A percentile compares a stretch with the other conserved stretches of the same genome.
Conservation (phyloP, 2,113 vertebrate genomes). For the Sorex araneus region DNA sequence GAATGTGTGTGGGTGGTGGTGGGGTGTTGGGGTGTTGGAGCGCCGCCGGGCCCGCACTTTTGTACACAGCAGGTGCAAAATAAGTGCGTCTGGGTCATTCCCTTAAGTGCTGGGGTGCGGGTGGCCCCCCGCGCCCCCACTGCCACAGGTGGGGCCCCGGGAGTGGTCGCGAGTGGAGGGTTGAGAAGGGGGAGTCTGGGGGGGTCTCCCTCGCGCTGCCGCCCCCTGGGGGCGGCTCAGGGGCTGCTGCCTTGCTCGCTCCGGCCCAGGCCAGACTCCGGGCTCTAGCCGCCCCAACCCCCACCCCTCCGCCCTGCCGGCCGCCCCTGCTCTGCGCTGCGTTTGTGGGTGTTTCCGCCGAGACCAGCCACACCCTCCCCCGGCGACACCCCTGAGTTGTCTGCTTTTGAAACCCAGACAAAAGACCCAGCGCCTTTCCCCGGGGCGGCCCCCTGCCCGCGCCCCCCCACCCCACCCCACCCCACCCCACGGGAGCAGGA, state of each 20-base stretch:
- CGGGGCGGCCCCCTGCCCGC: too few species aligned
- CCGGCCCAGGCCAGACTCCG: too few species aligned
- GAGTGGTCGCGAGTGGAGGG: not conserved
- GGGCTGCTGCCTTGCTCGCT: too few species aligned
- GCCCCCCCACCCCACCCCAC: not conserved
- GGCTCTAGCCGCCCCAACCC: not conserved
- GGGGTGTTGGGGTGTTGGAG: not conserved
- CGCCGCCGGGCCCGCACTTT: too few species aligned
- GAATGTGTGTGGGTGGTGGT: too few species aligned
- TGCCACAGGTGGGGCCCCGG: conserved; percentile 73
- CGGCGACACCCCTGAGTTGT: not conserved
- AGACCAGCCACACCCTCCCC: conserved; percentile 60
- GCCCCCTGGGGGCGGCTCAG: too few species aligned
- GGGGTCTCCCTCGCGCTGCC: not conserved
- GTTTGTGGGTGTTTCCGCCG: too few species aligned
- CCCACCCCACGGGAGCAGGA: conserved; percentile 65
- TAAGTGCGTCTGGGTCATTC: not conserved
- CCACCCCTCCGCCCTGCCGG: not conserved
- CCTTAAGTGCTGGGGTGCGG: not conserved
- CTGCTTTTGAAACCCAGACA: conserved; percentile 68
- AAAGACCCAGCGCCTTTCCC: conserved; percentile 38
- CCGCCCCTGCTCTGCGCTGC: too few species aligned
- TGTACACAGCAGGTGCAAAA: not conserved
- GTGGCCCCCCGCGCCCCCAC: conserved; percentile 2
- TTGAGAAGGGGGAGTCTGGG: not conserved